Evolutionary conservation across 2,113 vertebrate genomes (phyloP).

Genomic region (Ceuthmochares aereus): DNA sequence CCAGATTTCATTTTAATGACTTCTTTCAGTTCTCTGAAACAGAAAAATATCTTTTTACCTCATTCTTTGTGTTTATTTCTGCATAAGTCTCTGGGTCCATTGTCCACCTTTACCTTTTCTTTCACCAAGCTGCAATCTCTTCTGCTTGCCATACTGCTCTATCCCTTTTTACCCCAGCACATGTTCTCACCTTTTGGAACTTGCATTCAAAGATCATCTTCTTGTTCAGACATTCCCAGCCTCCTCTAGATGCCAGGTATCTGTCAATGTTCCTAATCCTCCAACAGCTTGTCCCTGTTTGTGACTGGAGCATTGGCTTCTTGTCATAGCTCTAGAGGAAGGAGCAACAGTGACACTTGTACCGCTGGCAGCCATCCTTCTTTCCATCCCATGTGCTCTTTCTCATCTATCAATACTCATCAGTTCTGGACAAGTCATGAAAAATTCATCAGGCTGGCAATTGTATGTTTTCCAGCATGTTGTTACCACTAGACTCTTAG

Average conservation of each 20-base stretch:
- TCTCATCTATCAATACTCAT: neutral
- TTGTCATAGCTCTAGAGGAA: neutral
- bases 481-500: neutral
- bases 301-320: neutral
- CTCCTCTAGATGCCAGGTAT: neutral
- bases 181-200: neutral
- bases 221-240: neutral
- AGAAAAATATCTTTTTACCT: neutral
- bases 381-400: neutral
- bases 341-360: neutral
- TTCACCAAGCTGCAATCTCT: neutral
- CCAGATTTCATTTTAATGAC: neutral
- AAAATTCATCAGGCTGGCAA: neutral
- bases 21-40: neutral
- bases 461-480: neutral
- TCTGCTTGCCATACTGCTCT: neutral
- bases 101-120: neutral
- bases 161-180: accelerated
- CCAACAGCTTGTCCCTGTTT: neutral
- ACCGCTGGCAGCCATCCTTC: neutral
- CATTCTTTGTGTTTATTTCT: neutral
- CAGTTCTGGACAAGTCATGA: neutral
- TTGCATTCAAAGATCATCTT: neutral
- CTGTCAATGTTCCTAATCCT: neutral
- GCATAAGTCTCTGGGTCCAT: neutral